Base-by-base conservation (phyloP, 2,113 vertebrate genomes). In the Suncus etruscus region DNA sequence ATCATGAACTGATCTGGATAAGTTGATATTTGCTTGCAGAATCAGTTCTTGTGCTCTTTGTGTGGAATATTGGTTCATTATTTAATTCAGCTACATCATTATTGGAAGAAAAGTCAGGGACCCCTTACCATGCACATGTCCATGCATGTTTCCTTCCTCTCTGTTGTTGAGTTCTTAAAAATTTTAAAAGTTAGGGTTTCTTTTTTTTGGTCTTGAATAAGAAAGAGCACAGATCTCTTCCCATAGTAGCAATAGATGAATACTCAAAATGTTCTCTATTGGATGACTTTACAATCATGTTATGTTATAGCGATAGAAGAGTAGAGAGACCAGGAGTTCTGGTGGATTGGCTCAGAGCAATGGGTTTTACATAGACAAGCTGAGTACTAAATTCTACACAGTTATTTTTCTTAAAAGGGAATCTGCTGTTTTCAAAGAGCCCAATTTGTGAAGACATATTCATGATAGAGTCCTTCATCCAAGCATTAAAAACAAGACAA, bases 11-110 rank as follows among this genome's bases (percentile, higher is more conserved):
- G 11, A 39, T 75, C 82, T 54, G 15, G 45, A 24, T 69, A 83
- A 81, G 51, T 9, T 47, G 11, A 88, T 45, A 91, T 94, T 83
- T 81, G 58, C 65, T 91, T 86, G 7, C 27, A 81, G 47, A 78
- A 70, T 54, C 79, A 93, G 70, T 65, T 73, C 1, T 68, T 31
- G 8, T 65, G 29, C 32, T 83, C 14, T 50, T 86, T 83, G n/a
- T 82, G 15, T 69, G 83, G n/a, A 83, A 86, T 87, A 31, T 66
- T 14, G 1, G 8, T 50, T 74, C 22, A 58, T 91, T 3, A 32
- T 75, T 83, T 74, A 15, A 58, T 48, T 93, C 39, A 68, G 39
- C 16, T 31, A 27, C 76, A 1, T 72, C 22, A 79, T 72, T n/a
- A 68, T 48, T 32, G 16, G 6, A 69, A 22, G 47, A 63, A 66